Percentiles rank a stretch among this genome's conserved stretches.
Conservation (phyloP, 2,797 vertebrate genomes). For the Esox lucius region DNA sequence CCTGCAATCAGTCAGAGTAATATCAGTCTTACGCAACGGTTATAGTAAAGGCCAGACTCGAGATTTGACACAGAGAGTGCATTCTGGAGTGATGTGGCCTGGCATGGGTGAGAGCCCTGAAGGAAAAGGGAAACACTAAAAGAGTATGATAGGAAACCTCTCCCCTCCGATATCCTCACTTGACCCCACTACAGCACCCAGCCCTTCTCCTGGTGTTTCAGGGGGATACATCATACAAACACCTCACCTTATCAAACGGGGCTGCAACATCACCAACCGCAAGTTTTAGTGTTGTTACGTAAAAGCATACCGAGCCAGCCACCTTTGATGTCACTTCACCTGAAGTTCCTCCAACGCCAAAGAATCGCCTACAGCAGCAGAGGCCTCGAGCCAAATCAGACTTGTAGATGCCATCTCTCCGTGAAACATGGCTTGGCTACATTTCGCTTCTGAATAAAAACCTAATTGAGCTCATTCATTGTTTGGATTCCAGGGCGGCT, state of each 20-base stretch:
- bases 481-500: slow-evolving; percentile 50
- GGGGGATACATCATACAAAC: not conserved
- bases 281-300: slow-evolving; percentile 13
- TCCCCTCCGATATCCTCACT: slow-evolving; percentile 5
- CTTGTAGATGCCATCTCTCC: slow-evolving; percentile 39
- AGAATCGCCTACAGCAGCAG: slow-evolving; percentile 26
- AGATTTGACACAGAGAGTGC: slow-evolving; percentile 35
- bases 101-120: not conserved
- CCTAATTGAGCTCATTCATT: slow-evolving; percentile 52
- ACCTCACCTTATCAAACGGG: not conserved
- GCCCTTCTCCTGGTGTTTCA: not conserved
- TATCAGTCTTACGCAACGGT: slow-evolving; percentile 39
- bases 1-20: slow-evolving; percentile 14
- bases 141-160: slow-evolving; percentile 21
- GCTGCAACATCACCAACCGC: slow-evolving; percentile 6
- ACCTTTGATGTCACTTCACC: slow-evolving; percentile 9
- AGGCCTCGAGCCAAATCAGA: slow-evolving; percentile 41
- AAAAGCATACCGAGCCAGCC: not conserved
- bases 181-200: too few species aligned
- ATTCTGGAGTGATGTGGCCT: slow-evolving; percentile 32
- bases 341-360: slow-evolving; percentile 27
- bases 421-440: slow-evolving; percentile 51
- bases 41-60: slow-evolving; percentile 31
- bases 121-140: slow-evolving; percentile 37
- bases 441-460: slow-evolving; percentile 42